A percentile compares a stretch with the other conserved stretches of the same genome.
Evolutionary conservation across 2,113 vertebrate genomes (phyloP).

Genomic region (Taxidea taxus): DNA sequence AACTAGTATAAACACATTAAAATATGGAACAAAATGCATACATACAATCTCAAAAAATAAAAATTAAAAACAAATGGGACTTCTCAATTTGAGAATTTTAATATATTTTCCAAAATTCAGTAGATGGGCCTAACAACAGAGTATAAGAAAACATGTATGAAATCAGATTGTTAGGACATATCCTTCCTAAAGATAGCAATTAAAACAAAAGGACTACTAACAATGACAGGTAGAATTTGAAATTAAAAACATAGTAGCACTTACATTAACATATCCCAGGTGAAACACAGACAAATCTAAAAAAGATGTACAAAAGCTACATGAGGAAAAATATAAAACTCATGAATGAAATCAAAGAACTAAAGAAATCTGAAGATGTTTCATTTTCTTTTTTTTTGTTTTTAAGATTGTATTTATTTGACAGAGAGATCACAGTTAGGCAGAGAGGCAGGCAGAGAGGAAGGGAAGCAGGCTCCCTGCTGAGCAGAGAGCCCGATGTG

Average conservation of each 20-base stretch:
- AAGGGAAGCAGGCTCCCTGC: too few species aligned
- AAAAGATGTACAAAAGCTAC: not conserved
- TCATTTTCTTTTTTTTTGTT: too few species aligned
- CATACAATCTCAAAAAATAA: not conserved
- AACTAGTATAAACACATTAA: not conserved
- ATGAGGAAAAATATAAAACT: not conserved
- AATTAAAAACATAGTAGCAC: not conserved
- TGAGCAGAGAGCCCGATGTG: too few species aligned
- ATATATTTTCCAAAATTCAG: not conserved
- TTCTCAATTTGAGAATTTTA: not conserved
- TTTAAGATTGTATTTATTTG: too few species aligned
- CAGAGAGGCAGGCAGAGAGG: too few species aligned
- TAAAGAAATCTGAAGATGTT: not conserved
- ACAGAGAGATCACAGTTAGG: too few species aligned
- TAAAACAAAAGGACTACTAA: not conserved
- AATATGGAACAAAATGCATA: not conserved
- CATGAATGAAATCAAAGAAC: not conserved
- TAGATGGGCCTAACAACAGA: not conserved
- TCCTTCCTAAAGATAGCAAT: not conserved
- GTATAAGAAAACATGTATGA: not conserved
- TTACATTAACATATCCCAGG: not conserved
- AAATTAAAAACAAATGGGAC: not conserved
- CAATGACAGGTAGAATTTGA: not conserved
- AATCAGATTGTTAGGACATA: not conserved
- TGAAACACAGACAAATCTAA: not conserved